A percentile compares a stretch with the other conserved stretches of the same genome.
Evolutionary conservation across 1,140 invertebrate species (phyloP).

Genomic region (Drepana arcuata): DNA sequence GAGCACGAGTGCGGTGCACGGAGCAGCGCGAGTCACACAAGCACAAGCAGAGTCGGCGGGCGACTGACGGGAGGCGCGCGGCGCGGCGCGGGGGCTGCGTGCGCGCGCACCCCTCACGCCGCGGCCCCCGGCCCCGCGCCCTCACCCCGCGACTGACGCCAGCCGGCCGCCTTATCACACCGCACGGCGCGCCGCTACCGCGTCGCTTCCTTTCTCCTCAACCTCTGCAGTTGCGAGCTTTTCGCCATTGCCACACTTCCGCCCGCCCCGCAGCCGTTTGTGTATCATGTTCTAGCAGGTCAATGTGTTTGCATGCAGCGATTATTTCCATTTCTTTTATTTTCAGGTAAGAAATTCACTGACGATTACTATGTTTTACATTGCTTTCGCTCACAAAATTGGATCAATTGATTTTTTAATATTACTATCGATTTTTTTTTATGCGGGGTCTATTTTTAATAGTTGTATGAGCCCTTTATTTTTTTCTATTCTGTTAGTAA

Average conservation of each 20-base stretch:
- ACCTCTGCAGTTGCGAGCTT: conserved; percentile 68
- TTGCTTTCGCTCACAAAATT: too few species aligned
- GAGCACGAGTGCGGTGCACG: conserved; percentile 66
- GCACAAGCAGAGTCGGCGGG: conserved; percentile 65
- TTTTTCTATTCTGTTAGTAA: too few species aligned
- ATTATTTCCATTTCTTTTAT: conserved; percentile 35
- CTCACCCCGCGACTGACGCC: conserved; percentile 32
- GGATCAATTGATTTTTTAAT: too few species aligned
- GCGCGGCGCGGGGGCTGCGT: conserved; percentile 42
- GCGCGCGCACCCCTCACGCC: conserved; percentile 48
- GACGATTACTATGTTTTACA: too few species aligned
- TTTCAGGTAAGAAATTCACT: too few species aligned
- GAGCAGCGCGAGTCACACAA: conserved; percentile 68
- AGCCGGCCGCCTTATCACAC: conserved; percentile 62
- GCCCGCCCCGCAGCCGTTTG: conserved; percentile 58
- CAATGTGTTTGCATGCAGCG: conserved; percentile 47
- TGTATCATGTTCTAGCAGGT: conserved; percentile 51
- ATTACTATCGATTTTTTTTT: too few species aligned
- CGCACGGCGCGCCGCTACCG: conserved; percentile 44
- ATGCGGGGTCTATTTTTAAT: too few species aligned
- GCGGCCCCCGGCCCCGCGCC: conserved; percentile 20
- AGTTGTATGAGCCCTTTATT: too few species aligned
- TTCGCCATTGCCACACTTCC: conserved; percentile 68
- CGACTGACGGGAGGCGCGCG: conserved; percentile 59
- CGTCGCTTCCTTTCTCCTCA: conserved; percentile 68